Percentiles rank a stretch among this genome's conserved stretches.
These are phyloP conservation scores for Myotis lucifugus DNA, from an alignment of 2,113 vertebrate species.

Conservation along the genomic window DNA sequence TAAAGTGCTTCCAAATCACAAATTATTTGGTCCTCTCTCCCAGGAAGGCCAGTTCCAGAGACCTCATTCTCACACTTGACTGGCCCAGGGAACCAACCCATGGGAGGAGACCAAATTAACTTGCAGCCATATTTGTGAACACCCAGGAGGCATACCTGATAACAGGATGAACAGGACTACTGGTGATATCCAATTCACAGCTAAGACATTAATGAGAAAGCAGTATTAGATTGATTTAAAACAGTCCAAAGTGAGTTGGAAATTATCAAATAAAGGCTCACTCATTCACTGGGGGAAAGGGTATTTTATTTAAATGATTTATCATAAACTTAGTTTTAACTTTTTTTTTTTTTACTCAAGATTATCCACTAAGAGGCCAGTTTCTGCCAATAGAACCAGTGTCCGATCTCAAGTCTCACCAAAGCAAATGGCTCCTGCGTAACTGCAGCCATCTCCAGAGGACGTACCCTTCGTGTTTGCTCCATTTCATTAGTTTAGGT, in stretches of 20 bases:
- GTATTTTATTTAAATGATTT: neutral
- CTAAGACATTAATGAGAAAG: conserved; percentile 4
- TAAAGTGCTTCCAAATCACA: neutral
- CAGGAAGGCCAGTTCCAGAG: neutral
- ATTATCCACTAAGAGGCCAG: neutral
- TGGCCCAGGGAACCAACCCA: neutral
- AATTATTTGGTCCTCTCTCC: neutral
- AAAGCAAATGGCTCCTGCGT: conserved; percentile 51
- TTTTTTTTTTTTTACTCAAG: neutral
- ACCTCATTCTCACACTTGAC: neutral
- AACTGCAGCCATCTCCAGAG: conserved; percentile 33
- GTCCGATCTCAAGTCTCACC: neutral
- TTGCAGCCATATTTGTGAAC: neutral
- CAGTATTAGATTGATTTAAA: neutral
- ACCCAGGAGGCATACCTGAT: neutral
- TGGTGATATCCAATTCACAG: neutral
- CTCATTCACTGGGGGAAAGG: neutral
- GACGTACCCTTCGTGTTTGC: neutral
- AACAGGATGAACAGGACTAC: neutral
- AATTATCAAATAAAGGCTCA: neutral
- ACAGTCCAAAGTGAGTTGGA: neutral
- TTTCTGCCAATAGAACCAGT: neutral
- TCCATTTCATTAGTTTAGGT: neutral
- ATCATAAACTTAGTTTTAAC: neutral
- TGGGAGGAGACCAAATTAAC: neutral